Conservation (phyloP, 1,140 invertebrate species). For the Zophobas atratus region DNA sequence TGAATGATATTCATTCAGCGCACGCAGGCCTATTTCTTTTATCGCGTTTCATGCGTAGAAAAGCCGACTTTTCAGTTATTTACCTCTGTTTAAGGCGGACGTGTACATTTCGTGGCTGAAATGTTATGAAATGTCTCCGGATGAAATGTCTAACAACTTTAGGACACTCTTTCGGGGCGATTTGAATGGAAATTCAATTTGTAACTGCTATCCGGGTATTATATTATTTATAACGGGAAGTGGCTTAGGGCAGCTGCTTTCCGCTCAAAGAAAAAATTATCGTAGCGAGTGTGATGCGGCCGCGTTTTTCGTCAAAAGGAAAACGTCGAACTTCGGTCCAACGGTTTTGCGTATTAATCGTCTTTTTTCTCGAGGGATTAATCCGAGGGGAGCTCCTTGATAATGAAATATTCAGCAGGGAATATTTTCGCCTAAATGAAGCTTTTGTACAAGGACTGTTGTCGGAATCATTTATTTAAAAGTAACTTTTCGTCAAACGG, state of each 20-base stretch:
- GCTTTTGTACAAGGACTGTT: background rate
- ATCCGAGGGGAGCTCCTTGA: too few relatives aligned
- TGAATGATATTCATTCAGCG: constrained; percentile 50
- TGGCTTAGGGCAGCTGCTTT: background rate
- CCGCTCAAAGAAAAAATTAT: too few relatives aligned
- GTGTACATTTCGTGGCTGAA: constrained; percentile 45
- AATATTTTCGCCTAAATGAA: background rate
- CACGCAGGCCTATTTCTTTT: constrained; percentile 52
- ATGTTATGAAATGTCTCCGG: constrained; percentile 46
- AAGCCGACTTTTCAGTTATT: constrained; percentile 52
- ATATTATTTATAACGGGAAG: constrained; percentile 20
- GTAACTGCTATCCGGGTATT: constrained; percentile 27
- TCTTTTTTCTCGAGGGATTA: too few relatives aligned
- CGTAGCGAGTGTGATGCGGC: too few relatives aligned
- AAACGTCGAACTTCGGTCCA: too few relatives aligned
- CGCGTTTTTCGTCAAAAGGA: too few relatives aligned
- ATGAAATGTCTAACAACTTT: constrained; percentile 34
- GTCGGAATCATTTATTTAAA: background rate
- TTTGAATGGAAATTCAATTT: constrained; percentile 47
- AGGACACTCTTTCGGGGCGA: constrained; percentile 28
- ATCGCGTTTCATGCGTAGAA: constrained; percentile 50
- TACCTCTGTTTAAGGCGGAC: constrained; percentile 48
- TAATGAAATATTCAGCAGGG: too few relatives aligned
- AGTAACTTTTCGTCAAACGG: background rate
- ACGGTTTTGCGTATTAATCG: too few relatives aligned